Evolutionary conservation across 2,113 vertebrate species (phyloP), one percentile per base, ranked within the genome.

Genomic region (Silurus glanis): DNA sequence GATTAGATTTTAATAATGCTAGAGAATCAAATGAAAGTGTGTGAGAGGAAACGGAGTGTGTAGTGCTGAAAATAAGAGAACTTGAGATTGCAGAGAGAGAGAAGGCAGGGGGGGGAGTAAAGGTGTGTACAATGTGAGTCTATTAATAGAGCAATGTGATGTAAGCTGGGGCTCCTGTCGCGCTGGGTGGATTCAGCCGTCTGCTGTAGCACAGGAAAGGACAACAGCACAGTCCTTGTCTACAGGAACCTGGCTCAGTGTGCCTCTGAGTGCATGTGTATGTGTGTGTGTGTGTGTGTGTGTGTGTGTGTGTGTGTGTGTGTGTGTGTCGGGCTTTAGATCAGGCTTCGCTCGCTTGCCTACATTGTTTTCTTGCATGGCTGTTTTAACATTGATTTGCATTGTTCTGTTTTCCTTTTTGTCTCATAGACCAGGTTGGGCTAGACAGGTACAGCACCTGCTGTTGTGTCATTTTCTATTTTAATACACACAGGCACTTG

Each of bases 131-230:
- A 91, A 89, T 87, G 89, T 80, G 72, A 13, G 90, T 92, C 93
- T 93, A 95, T 94, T 94, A 93, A 95, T 95, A 95, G 94, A 89
- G 14, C 4, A 58, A 89, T 80, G 90, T 93, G 94, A 94, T 93
- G 93, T 92, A 92, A 94, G 90, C 89, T 56, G 89, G 91, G 91
- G 90, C 93, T 94, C 94, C 94, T 86, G 92, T 93, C n/a, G 92
- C 86, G 93, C 88, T 64, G 81, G 92, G 91, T 90, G 92, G 53
- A 53, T 87, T 92, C 85, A 89, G 89, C 93, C 90, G 90, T 94
- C 93, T 94, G 94, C 88, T 92, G 86, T 86, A 81, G 91, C 90
- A 91, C 88, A 93, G 91, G 88, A 91, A 92, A 90, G 90, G 92
- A 92, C 83, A 71, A 86, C 91, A 83, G 89, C 90, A 89, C 79